Conservation (phyloP, 2,888 invertebrate genomes). For the Drosophila barbarae region DNA sequence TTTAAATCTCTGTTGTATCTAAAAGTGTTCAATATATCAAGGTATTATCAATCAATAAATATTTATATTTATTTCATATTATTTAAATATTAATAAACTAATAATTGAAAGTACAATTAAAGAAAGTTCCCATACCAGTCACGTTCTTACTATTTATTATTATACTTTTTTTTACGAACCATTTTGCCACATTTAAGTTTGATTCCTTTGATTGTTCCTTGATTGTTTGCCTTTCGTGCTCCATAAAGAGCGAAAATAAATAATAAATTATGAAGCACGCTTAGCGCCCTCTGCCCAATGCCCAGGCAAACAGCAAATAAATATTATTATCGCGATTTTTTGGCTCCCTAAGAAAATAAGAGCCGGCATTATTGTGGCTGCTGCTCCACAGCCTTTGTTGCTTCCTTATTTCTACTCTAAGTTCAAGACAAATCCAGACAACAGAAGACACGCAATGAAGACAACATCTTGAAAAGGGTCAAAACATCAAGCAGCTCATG, state of each 20-base stretch:
- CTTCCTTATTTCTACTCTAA: conserved; percentile 58
- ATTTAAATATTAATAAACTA: no score
- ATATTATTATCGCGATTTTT: conserved; percentile 68
- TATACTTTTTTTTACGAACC: neutral
- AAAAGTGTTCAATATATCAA: neutral
- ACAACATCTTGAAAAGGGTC: conserved; percentile 75
- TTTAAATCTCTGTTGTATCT: neutral
- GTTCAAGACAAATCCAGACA: conserved; percentile 28
- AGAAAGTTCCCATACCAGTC: neutral
- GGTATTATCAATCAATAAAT: neutral
- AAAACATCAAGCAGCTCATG: conserved; percentile 64
- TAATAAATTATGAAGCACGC: conserved; percentile 53
- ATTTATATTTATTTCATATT: no score
- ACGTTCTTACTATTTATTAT: neutral
- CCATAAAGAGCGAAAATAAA: conserved; percentile 35
- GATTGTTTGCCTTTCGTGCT: conserved; percentile 23
- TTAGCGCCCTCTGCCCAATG: conserved; percentile 47
- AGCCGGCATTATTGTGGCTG: conserved; percentile 42
- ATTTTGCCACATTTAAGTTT: conserved; percentile 7
- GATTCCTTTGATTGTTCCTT: conserved; percentile 18
- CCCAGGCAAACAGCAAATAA: conserved; percentile 56
- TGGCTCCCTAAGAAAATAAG: conserved; percentile 41
- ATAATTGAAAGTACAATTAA: neutral
- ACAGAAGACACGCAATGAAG: conserved; percentile 66
- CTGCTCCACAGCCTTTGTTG: conserved; percentile 17